phyloP scores from a whole-genome alignment of 2,888 invertebrate genomes.

The Apamea monoglypha region DNA sequence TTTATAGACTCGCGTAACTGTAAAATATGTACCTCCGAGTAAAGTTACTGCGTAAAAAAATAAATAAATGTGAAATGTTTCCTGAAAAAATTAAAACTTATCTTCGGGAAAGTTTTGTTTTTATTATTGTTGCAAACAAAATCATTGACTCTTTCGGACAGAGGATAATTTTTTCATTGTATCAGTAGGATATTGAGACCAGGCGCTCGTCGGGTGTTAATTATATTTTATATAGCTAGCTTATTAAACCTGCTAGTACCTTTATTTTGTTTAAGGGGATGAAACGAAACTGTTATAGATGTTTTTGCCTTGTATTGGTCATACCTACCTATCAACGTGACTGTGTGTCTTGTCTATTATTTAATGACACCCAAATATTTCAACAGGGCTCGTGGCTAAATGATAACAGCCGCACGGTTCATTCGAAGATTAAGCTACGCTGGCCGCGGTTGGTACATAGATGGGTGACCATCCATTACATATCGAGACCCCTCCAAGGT shows the following conservation, averaged over 20 bases:
- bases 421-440: too few relatives aligned
- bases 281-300: not conserved
- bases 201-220: not conserved
- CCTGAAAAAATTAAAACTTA: not conserved
- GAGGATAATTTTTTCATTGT: not conserved
- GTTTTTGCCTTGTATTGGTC: not conserved
- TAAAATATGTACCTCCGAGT: constrained; percentile 2
- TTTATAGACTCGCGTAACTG: constrained; percentile 19
- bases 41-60: constrained; percentile 30
- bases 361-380: not conserved
- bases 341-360: not conserved
- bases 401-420: not conserved
- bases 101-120: constrained; percentile 6
- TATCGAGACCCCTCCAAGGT: not conserved
- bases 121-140: not conserved
- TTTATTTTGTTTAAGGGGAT: not conserved
- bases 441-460: not conserved
- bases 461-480: not conserved
- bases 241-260: not conserved
- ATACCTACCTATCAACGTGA: not conserved
- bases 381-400: not conserved
- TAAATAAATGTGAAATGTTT: constrained; percentile 16
- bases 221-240: not conserved
- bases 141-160: not conserved
- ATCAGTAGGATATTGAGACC: not conserved